Conservation (phyloP, 2,113 vertebrate genomes). For the Micronycteris hirsuta region DNA sequence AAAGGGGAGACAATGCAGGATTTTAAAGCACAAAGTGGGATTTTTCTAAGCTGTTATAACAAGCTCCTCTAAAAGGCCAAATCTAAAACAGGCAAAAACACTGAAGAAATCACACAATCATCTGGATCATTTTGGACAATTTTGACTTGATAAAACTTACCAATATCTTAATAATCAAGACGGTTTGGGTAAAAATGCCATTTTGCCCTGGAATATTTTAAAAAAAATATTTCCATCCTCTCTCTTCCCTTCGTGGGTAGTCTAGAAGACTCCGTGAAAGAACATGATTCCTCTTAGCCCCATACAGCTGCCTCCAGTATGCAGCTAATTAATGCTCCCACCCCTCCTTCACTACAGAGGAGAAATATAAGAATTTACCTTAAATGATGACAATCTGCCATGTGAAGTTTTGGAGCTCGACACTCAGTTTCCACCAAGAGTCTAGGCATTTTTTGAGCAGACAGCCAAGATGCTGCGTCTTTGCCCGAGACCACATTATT, state of each 20-base stretch:
- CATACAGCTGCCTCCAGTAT: not conserved
- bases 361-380: constrained; percentile 78
- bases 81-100: constrained; percentile 41
- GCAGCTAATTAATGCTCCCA: not conserved
- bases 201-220: not conserved
- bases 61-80: constrained; percentile 40
- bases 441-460: constrained; percentile 79
- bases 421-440: constrained; percentile 73
- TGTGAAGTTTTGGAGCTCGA: constrained; percentile 75
- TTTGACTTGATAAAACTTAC: constrained; percentile 20
- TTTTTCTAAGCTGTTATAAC: constrained; percentile 78
- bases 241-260: constrained; percentile 15
- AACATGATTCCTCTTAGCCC: not conserved
- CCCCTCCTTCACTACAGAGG: constrained; percentile 21
- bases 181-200: constrained; percentile 16
- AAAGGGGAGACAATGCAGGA: constrained; percentile 84
- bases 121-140: not conserved
- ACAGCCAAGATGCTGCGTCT: constrained; percentile 77
- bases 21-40: constrained; percentile 79
- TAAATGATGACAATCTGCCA: constrained; percentile 80
- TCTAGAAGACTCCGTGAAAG: not conserved
- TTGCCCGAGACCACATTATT: constrained; percentile 82
- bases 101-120: not conserved
- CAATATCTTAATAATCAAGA: constrained; percentile 18
- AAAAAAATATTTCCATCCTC: not conserved